Base-by-base conservation (phyloP, 2,888 invertebrate genomes). In the Drosophila longiperda region DNA sequence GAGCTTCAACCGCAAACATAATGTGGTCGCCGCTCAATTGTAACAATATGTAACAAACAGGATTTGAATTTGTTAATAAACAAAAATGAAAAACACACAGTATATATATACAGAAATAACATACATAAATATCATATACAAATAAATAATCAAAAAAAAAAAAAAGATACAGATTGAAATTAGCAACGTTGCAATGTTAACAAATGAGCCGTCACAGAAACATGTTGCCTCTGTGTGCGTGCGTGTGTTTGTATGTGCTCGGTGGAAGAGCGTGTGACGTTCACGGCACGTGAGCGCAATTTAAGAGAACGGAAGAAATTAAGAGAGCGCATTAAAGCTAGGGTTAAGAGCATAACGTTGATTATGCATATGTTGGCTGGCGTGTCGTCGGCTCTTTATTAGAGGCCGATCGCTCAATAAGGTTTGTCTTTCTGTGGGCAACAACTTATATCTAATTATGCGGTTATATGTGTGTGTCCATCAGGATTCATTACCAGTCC, bases 151-250 rank as follows among this genome's bases (percentile, higher is more conserved):
- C 40, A 70, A 72, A 69, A 57, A 66, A 54, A 66, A 49, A 32
- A 12, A 26, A 26, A 23, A 45, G 4, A 23, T 52, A 42, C 54
- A 65, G 49, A 26, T 58, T 23, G 54, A 75, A 83, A 85, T 68
- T 75, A 83, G 85, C 85, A 87, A 85, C 85, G 85, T 85, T 85
- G 85, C 85, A 85, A 67, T 80, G 80, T 83, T 78, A 76, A 80
- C 73, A 75, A 80, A 53, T 58, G 69, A 79, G 52, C 23, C 42
- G 42, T 36, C 52, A 59, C 52, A 74, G 60, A 63, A 59, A 53
- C 70, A 74, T 32, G 62, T 66, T 72, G 59, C 60, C 77, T 65
- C 75, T 81, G 63, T 72, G 45, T 53, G 58, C 32, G 61, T 55
- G 57, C 38, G 29, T 34, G 54, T 42, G 60, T n/a, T 53, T 32